Conservation (phyloP, 1,140 invertebrate species). For the Oncopodura yosiiana region DNA sequence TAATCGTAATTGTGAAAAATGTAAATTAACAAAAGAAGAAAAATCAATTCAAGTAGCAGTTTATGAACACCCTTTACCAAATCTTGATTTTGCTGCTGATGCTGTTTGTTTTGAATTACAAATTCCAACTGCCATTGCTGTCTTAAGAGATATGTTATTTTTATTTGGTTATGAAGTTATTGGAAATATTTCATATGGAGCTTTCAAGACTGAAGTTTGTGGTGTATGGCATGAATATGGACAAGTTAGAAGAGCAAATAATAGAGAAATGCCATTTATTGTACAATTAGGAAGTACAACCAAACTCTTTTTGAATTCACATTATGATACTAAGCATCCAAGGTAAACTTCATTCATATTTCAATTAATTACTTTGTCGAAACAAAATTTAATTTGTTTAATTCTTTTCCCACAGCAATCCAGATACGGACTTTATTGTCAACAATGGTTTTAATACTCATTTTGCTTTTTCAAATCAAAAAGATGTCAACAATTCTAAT, state of each 20-base stretch:
- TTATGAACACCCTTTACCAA: conserved; percentile 13
- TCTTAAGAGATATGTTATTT: conserved; percentile 6
- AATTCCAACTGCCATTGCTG: conserved; percentile 10
- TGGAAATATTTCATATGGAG: background rate
- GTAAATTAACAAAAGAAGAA: background rate
- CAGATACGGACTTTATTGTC: conserved; percentile 14
- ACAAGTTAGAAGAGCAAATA: background rate
- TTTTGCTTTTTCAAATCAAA: background rate
- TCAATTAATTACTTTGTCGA: too few relatives aligned
- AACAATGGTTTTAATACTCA: conserved; percentile 5
- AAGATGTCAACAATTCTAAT: too few relatives aligned
- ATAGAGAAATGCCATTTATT: background rate
- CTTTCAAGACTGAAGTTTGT: background rate
- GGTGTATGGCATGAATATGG: background rate
- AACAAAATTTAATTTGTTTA: too few relatives aligned
- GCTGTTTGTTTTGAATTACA: conserved; percentile 17
- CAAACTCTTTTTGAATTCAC: background rate
- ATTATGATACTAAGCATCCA: conserved; percentile 9
- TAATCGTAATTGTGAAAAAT: background rate
- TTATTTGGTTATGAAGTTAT: background rate
- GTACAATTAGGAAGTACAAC: background rate
- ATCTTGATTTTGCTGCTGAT: background rate
- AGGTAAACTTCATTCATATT: too few relatives aligned
- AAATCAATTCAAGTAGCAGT: background rate
- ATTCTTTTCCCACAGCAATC: too few relatives aligned